phyloP scores from a whole-genome alignment of 2,113 vertebrate genomes.

The Alligator sinensis region DNA sequence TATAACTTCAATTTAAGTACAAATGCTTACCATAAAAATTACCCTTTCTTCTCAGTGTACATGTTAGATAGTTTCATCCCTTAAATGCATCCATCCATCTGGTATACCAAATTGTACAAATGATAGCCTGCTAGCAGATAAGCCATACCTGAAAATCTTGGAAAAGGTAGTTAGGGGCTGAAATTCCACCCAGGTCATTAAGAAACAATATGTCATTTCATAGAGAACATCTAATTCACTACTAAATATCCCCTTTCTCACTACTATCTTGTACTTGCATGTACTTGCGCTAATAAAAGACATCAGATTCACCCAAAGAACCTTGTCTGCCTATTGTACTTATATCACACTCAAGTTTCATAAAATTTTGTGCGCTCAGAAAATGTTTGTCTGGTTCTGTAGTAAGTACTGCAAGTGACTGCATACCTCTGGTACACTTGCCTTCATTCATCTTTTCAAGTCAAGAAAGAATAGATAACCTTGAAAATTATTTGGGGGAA shows the following conservation, averaged over 20 bases:
- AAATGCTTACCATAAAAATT: slow-evolving; percentile 8
- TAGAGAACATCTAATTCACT: background rate
- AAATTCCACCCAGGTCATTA: background rate
- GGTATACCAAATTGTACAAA: background rate
- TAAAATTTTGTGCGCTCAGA: background rate
- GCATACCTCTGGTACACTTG: background rate
- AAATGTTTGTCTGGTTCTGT: background rate
- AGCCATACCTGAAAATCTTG: background rate
- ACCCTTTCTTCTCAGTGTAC: background rate
- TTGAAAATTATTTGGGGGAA: background rate
- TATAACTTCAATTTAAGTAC: background rate
- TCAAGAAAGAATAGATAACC: background rate
- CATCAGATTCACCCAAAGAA: too few relatives aligned
- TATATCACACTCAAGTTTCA: background rate
- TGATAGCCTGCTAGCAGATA: background rate
- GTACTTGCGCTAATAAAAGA: too few relatives aligned
- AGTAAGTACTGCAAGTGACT: background rate
- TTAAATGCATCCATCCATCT: background rate
- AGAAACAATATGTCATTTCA: background rate
- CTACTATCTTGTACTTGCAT: background rate
- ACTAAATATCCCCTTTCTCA: background rate
- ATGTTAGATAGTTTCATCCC: background rate
- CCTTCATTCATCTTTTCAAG: background rate
- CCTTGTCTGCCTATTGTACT: background rate
- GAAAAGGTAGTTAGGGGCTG: background rate